Base-by-base conservation (phyloP, 2,113 vertebrate species). In the Prionailurus bengalensis region DNA sequence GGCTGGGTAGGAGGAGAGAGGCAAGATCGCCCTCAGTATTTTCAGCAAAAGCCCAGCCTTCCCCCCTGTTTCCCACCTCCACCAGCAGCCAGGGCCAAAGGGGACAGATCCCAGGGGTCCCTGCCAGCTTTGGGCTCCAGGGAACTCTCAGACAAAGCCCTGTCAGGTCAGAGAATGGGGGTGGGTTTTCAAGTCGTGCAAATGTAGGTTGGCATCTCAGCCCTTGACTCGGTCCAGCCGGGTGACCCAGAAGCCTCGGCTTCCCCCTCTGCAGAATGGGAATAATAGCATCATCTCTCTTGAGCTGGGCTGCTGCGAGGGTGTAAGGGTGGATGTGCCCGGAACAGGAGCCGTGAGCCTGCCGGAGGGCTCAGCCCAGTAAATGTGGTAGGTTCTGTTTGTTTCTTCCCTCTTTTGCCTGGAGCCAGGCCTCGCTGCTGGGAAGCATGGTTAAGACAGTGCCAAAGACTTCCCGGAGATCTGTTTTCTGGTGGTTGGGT, bases 401-500 rank as follows among this genome's bases (percentile, higher is more conserved):
- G 15, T 53, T 58, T 53, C 93, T 48, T 76, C 66, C 53, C 65
- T 82, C 42, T 33, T 87, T 79, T 33, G 68, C 33, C 33, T 14
- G 21, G 51, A 95, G 89, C 45, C 79, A 21, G 53, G 42, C 39
- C 53, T 79, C 7, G 0, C 87, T 97, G 92, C 97, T 33, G 10
- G 91, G 84, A 97, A 97, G 76, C 92, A 12, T 0, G 0, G 55
- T 42, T n/a, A 78, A 81, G 55, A 91, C n/a, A 4, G 23, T 78
- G 95, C 97, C 97, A 96, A 48, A 70, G 84, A 42, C 93, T 97
- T 97, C 93, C 97, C 39, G 8, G 96, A 97, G 95, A 94, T 91
- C 88, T 55, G 42, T 87, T 82, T 94, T 48, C 68, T 90, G 74
- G 61, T 45, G 51, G 45, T 76, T 92, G 58, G 78, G 25, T 63